phyloP scores from a whole-genome alignment of 53 echinoderm and acorn worm species.

The Pentamera pediparva region DNA sequence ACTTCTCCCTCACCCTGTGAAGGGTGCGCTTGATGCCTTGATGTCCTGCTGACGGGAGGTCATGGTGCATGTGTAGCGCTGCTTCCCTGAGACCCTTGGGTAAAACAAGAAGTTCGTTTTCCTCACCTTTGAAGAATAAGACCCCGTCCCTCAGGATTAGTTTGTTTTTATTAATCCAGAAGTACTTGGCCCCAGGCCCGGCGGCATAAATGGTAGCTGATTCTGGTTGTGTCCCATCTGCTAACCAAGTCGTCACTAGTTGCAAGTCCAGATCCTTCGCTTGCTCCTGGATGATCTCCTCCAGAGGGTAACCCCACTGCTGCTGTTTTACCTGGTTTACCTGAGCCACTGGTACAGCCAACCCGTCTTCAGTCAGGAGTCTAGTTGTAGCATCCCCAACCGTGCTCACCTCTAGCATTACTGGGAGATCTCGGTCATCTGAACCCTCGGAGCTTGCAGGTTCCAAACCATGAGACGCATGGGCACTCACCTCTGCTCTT shows the following conservation, averaged over 20 bases:
- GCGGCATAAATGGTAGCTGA: constrained; percentile 23
- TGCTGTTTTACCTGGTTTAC: not conserved
- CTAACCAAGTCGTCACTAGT: not conserved
- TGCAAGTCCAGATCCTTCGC: not conserved
- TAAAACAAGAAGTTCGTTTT: constrained; percentile 21
- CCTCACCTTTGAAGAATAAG: constrained; percentile 22
- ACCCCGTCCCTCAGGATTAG: constrained; percentile 29
- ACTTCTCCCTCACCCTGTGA: constrained; percentile 22
- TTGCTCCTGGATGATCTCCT: not conserved
- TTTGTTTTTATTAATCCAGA: constrained; percentile 40
- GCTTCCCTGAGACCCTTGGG: constrained; percentile 13
- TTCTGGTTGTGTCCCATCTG: constrained; percentile 3
- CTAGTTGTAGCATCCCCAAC: not conserved
- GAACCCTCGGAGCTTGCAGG: not conserved
- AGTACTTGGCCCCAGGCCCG: constrained; percentile 22
- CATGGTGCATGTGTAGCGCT: constrained; percentile 45
- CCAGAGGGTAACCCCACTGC: not conserved
- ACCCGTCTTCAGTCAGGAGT: not conserved
- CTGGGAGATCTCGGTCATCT: not conserved
- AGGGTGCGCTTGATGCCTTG: constrained; percentile 42
- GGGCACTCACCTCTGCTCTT: not conserved
- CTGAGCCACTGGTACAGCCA: not conserved
- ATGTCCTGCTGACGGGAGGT: constrained; percentile 54
- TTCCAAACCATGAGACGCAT: not conserved
- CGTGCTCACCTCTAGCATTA: not conserved